Conservation (phyloP, 2,797 vertebrate genomes). For the Pithecia hirsuta region DNA sequence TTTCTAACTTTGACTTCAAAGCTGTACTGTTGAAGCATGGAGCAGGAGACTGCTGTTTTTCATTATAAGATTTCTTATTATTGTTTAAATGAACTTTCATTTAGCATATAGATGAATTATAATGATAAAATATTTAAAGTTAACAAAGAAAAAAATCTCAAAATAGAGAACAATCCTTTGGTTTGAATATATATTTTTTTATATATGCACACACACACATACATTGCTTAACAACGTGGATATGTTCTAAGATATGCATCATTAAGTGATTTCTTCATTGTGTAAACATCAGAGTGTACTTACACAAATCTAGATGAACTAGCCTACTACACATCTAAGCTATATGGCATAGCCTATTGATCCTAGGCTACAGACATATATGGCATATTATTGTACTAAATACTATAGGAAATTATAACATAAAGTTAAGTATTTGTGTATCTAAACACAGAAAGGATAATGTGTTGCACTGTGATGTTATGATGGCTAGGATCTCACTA, state of each 20-base stretch:
- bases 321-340: background rate
- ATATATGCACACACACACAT: background rate
- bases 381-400: background rate
- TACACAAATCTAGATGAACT: background rate
- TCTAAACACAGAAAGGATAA: background rate
- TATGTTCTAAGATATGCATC: background rate
- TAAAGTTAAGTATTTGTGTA: background rate
- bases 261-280: background rate
- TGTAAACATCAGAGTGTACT: background rate
- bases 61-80: background rate
- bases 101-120: background rate
- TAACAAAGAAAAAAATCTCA: background rate
- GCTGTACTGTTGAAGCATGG: background rate
- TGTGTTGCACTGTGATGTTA: background rate
- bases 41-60: background rate
- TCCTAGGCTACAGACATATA: background rate
- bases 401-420: background rate
- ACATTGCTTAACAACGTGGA: background rate
- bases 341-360: background rate
- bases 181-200: background rate
- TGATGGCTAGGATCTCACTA: background rate
- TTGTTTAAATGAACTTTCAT: background rate
- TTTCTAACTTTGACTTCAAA: background rate
- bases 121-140: background rate
- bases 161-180: background rate